Evolutionary conservation across 2,888 invertebrate species (phyloP).

Genomic region (Drosophila maculinotata): DNA sequence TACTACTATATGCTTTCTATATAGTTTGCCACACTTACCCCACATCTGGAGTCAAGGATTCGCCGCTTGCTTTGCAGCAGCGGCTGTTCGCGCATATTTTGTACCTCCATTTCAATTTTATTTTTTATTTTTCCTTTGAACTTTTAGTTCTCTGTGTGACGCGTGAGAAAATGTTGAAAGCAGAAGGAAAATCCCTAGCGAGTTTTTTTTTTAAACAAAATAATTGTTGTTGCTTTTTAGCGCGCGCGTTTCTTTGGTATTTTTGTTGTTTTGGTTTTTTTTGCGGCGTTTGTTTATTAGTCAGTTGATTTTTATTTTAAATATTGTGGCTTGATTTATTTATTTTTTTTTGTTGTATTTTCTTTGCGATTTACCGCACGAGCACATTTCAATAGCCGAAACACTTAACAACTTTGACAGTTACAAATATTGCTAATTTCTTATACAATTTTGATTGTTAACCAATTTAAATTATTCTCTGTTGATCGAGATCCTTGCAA

Average conservation of each 20-base stretch:
- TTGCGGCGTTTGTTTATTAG: slow-evolving; percentile 59
- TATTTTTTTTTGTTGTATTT: slow-evolving; percentile 30
- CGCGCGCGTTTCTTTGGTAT: slow-evolving; percentile 59
- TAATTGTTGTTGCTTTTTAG: slow-evolving; percentile 40
- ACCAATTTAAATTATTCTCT: not conserved
- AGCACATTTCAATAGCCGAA: slow-evolving; percentile 38
- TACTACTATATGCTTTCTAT: slow-evolving; percentile 1
- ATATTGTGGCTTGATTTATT: slow-evolving; percentile 53
- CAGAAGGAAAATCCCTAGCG: slow-evolving; percentile 47
- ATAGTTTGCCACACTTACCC: slow-evolving; percentile 79
- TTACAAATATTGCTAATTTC: slow-evolving; percentile 38
- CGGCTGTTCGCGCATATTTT: slow-evolving; percentile 77
- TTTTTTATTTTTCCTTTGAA: slow-evolving; percentile 14
- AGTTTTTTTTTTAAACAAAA: slow-evolving; percentile 12
- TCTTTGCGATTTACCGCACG: slow-evolving; percentile 23
- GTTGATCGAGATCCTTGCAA: slow-evolving; percentile 35
- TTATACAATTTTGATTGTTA: slow-evolving; percentile 19
- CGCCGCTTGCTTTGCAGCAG: slow-evolving; percentile 73
- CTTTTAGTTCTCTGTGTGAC: slow-evolving; percentile 12
- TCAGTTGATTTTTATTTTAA: slow-evolving; percentile 54
- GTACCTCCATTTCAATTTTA: slow-evolving; percentile 74
- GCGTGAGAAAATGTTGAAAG: slow-evolving; percentile 33
- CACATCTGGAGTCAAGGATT: slow-evolving; percentile 82
- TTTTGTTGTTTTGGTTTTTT: slow-evolving; percentile 15
- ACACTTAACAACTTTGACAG: slow-evolving; percentile 52